phyloP scores from a whole-genome alignment of 2,888 invertebrate genomes.

The Athrips mouffetella region DNA sequence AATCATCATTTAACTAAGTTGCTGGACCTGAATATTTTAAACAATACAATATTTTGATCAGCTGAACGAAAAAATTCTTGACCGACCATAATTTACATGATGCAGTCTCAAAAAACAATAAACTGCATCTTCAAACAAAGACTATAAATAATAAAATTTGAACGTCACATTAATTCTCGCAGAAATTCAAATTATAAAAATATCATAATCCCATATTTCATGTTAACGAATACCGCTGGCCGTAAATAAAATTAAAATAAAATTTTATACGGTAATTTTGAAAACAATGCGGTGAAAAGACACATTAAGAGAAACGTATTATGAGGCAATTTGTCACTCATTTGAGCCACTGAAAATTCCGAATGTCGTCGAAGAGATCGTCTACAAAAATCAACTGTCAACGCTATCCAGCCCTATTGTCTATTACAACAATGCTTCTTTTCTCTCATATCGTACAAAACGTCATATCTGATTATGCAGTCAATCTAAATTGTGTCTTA shows the following conservation, averaged over 20 bases:
- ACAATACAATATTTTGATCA: conserved; percentile 10
- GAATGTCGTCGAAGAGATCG: conserved; percentile 47
- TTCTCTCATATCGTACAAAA: conserved; percentile 26
- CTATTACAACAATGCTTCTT: conserved; percentile 52
- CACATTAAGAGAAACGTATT: conserved; percentile 34
- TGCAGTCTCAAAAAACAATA: conserved; percentile 25
- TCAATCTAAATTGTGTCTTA: conserved; percentile 33
- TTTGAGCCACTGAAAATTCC: conserved; percentile 51
- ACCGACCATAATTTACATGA: conserved; percentile 12
- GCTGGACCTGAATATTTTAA: too few species aligned
- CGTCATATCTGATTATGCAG: conserved; percentile 19
- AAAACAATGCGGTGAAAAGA: conserved; percentile 48
- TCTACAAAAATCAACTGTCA: conserved; percentile 63
- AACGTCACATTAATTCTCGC: conserved; percentile 50
- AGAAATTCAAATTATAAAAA: conserved; percentile 50
- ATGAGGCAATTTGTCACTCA: conserved; percentile 62
- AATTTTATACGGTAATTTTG: conserved; percentile 23
- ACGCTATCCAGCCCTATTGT: conserved; percentile 60
- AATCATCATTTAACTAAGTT: too few species aligned
- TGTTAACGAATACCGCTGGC: conserved; percentile 44
- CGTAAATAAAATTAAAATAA: conserved; percentile 47
- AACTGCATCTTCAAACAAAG: conserved; percentile 48
- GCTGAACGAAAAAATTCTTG: conserved; percentile 20
- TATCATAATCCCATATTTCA: conserved; percentile 58
- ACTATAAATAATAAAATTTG: conserved; percentile 62